These are phyloP conservation scores for Iphiclides podalirius DNA, from an alignment of 2,888 invertebrate species.

Conservation along the genomic window DNA sequence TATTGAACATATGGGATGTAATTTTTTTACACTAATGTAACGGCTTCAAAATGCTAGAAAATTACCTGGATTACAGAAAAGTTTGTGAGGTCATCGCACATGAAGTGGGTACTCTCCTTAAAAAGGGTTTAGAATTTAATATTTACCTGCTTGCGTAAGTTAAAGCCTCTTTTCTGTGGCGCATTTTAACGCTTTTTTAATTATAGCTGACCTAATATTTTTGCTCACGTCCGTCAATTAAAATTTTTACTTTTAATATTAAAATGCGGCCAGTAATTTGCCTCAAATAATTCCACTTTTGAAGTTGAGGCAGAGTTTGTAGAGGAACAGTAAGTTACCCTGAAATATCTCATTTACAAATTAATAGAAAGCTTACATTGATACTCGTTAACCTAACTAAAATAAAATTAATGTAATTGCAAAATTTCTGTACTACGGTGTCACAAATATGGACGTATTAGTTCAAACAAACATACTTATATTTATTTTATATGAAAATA, in stretches of 20 bases:
- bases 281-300: neutral
- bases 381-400: too few species aligned
- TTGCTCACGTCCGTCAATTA: constrained; percentile 13
- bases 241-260: constrained; percentile 18
- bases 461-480: too few species aligned
- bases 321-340: too few species aligned
- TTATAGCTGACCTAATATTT: constrained; percentile 25
- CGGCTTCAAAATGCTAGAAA: too few species aligned
- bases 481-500: too few species aligned
- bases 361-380: too few species aligned
- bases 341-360: too few species aligned
- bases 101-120: constrained; percentile 3
- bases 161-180: constrained; percentile 15
- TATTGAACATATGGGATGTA: too few species aligned
- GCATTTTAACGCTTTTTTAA: constrained; percentile 18
- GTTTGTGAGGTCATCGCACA: constrained; percentile 5
- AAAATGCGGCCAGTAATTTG: constrained; percentile 2
- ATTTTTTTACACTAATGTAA: too few species aligned
- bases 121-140: constrained; percentile 5
- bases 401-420: too few species aligned
- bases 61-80: neutral
- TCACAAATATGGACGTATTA: too few species aligned
- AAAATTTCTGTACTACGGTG: too few species aligned
- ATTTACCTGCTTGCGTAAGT: constrained; percentile 20
- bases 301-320: neutral